phyloP scores from a whole-genome alignment of 2,797 vertebrate species.

The Megaceryle alcyon region DNA sequence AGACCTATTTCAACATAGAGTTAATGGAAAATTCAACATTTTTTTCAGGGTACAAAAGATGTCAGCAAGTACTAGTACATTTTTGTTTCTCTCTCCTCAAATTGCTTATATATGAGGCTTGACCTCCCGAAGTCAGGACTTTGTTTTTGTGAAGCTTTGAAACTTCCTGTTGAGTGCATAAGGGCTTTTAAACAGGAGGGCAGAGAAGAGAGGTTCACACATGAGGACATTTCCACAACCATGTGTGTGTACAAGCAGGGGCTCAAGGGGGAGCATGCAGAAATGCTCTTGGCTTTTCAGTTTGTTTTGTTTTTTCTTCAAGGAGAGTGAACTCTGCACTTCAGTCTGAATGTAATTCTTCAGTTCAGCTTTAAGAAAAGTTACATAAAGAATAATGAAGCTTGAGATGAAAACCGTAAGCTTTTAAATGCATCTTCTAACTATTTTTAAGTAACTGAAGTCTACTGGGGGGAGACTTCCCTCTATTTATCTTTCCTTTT shows the following conservation, averaged over 20 bases:
- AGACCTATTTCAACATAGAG: not conserved
- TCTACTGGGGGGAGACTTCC: not conserved
- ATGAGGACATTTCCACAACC: not conserved
- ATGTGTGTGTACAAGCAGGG: not conserved
- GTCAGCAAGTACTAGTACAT: not conserved
- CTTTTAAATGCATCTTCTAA: not conserved
- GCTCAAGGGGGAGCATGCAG: not conserved
- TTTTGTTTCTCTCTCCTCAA: constrained; percentile 10
- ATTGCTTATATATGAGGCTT: not conserved
- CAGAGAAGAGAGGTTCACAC: not conserved
- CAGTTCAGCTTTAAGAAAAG: not conserved
- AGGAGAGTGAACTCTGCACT: not conserved
- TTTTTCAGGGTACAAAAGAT: not conserved
- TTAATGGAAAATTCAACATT: not conserved
- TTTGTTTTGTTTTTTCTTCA: not conserved
- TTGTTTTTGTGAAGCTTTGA: not conserved
- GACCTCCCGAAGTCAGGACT: not conserved
- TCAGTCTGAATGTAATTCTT: not conserved
- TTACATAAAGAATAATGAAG: not conserved
- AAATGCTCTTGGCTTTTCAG: not conserved
- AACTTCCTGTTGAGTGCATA: fast-evolving
- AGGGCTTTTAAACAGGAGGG: not conserved
- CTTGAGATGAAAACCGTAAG: not conserved
- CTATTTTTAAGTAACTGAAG: not conserved
- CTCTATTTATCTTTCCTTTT: constrained; percentile 10